These are phyloP conservation scores for Portevinia maculata DNA, from an alignment of 2,888 invertebrate genomes.

Conservation along the genomic window DNA sequence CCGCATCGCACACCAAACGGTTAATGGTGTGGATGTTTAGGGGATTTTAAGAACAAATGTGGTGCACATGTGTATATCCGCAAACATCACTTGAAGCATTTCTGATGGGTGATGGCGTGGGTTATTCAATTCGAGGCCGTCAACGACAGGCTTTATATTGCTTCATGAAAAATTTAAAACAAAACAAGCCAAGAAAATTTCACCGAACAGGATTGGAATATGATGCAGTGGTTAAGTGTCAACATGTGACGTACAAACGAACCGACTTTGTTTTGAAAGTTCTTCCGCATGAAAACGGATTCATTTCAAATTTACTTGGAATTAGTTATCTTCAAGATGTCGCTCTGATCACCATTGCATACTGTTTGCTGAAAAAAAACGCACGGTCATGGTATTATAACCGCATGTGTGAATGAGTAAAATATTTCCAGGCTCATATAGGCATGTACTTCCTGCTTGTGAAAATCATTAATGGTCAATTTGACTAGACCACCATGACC, in stretches of 20 bases:
- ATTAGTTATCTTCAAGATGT: not conserved
- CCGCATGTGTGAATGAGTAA: not conserved
- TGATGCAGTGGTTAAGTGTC: constrained; percentile 50
- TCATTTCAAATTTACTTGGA: constrained; percentile 40
- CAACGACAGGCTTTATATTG: constrained; percentile 9
- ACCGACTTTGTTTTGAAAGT: constrained; percentile 30
- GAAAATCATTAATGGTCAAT: constrained; percentile 18
- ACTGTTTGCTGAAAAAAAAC: not conserved
- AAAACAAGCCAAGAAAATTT: constrained; percentile 43
- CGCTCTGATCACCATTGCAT: constrained; percentile 6
- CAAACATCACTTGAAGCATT: constrained; percentile 28
- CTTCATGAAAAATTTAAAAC: constrained; percentile 19
- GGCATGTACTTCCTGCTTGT: constrained; percentile 24
- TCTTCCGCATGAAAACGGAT: constrained; percentile 16
- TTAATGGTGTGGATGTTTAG: constrained; percentile 2
- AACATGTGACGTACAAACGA: constrained; percentile 55
- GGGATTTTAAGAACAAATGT: constrained; percentile 37
- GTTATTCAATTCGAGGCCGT: constrained; percentile 37
- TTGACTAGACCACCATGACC: constrained; percentile 14
- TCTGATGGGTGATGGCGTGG: constrained; percentile 42
- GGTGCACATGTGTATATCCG: constrained; percentile 53
- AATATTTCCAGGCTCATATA: constrained; percentile 26
- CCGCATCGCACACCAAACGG: constrained; percentile 31
- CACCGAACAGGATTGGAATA: constrained; percentile 46
- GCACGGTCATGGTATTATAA: not conserved